Evolutionary conservation across 1,140 invertebrate species (phyloP).

Genomic region (Stegodyphus dumicola): DNA sequence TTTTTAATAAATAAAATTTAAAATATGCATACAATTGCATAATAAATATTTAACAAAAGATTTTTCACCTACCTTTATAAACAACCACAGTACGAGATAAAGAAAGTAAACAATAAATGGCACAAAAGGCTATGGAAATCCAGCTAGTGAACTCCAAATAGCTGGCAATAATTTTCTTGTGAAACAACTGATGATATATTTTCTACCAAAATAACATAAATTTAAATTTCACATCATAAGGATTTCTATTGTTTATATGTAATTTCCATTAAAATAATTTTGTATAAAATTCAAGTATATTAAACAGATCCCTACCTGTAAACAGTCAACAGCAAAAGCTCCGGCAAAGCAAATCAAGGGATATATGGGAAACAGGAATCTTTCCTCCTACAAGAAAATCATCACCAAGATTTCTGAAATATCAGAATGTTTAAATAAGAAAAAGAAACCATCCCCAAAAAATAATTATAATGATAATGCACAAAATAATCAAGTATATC

Average conservation of each 20-base stretch:
- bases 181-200: conserved; percentile 77
- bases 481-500: conserved; percentile 10
- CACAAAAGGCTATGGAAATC: conserved; percentile 76
- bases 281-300: conserved; percentile 64
- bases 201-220: conserved; percentile 63
- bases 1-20: too few species aligned
- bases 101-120: conserved; percentile 74
- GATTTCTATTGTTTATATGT: too few species aligned
- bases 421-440: conserved; percentile 39
- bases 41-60: too few species aligned
- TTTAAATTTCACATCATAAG: too few species aligned
- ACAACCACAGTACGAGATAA: conserved; percentile 70
- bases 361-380: conserved; percentile 98
- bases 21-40: too few species aligned
- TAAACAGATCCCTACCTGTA: conserved; percentile 72
- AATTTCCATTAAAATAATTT: too few species aligned
- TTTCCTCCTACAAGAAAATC: conserved; percentile 76
- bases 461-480: neutral
- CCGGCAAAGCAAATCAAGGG: conserved; percentile 88
- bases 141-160: conserved; percentile 81
- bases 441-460: neutral
- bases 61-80: conserved; percentile 69
- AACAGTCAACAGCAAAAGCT: conserved; percentile 82
- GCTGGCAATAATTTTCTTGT: conserved; percentile 71
- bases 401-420: conserved; percentile 58